Base-by-base conservation (phyloP, 2,797 vertebrate genomes). In the Cyclopterus lumpus region DNA sequence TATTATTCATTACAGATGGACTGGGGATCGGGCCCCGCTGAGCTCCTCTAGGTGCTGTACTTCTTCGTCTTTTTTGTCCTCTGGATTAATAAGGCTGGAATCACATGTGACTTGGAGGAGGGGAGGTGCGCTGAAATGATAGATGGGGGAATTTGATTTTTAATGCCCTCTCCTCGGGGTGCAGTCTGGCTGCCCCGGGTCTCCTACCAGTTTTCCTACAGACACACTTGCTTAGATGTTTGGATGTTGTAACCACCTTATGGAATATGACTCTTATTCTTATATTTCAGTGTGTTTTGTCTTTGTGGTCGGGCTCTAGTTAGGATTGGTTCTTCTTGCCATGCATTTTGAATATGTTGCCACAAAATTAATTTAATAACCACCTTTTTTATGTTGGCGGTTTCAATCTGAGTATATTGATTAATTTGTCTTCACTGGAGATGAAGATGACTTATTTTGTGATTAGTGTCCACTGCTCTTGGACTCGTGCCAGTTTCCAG, bases 111-210 rank as follows among this genome's bases (percentile, higher is more conserved):
- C 32, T 81, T 49, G 60, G 73, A 81, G 82, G 78, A 86, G 71
- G 85, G 84, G 71, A 67, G 51, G 62, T 22, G 40, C 6, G 40
- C n/a, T 80, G 67, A 80, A 73, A 75, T 84, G 86, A 91, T 86
- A 76, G 82, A 89, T 84, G 59, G 77, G 81, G 78, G 77, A 77
- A 84, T 89, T 88, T 77, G 86, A 89, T 80, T 63, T 87, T 80
- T 78, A 89, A 89, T 83, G 76, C 59, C 44, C 32, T 75, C 67
- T 88, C 90, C 79, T 86, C 63, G 53, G 83, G 81, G 88, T 76
- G 86, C 76, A 81, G 75, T 88, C 87, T 86, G 86, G 53, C 68
- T 36, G 82, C 79, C 69, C 26, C 28, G 1, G 67, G 88, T 81
- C 69, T 85, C 61, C 6, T 24, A 15, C 80, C 22, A 65, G 53